A percentile compares a stretch with the other conserved stretches of the same genome.
These are phyloP conservation scores for Bryconaethiops microstoma DNA, from an alignment of 2,797 vertebrate genomes.

Conservation along the genomic window DNA sequence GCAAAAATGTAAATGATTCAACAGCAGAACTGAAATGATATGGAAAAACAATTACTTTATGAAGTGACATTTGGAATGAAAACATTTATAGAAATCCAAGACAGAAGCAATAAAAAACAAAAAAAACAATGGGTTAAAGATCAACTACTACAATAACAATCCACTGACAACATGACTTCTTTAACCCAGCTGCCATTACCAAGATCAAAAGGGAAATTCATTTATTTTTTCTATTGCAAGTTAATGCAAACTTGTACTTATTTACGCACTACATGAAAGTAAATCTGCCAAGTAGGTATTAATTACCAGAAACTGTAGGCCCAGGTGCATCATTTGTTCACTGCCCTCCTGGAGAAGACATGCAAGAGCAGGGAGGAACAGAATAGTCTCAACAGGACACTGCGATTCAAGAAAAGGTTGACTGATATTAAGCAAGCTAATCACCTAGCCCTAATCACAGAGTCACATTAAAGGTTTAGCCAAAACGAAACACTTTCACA, in stretches of 20 bases:
- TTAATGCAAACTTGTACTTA: background rate
- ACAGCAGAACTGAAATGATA: background rate
- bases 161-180: background rate
- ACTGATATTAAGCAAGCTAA: too few species aligned
- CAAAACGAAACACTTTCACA: too few species aligned
- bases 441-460: too few species aligned
- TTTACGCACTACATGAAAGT: background rate
- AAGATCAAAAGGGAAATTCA: background rate
- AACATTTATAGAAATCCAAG: too few species aligned
- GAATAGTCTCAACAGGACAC: background rate
- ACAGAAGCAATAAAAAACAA: accelerated
- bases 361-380: background rate
- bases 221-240: background rate
- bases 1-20: background rate
- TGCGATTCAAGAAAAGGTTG: background rate
- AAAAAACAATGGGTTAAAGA: background rate
- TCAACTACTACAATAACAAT: background rate
- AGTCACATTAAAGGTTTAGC: too few species aligned
- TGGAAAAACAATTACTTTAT: too few species aligned
- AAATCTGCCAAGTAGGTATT: background rate
- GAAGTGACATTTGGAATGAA: too few species aligned
- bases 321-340: background rate
- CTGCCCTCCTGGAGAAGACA: background rate
- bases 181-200: background rate
- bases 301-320: background rate